Evolutionary conservation across 1,140 invertebrate species (phyloP).

Genomic region (Cheumatopsyche charites): DNA sequence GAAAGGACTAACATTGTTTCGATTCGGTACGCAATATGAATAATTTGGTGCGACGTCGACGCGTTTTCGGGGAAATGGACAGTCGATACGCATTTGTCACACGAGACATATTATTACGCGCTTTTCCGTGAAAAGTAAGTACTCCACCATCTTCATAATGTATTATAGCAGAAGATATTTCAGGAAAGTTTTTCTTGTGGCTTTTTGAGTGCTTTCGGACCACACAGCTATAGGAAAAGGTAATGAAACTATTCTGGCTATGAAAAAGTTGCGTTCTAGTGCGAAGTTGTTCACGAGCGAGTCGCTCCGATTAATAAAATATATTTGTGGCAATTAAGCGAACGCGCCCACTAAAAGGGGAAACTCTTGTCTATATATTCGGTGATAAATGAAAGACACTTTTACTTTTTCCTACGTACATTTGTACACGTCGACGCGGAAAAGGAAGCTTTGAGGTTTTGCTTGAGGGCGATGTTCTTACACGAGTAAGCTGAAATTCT

Average conservation of each 20-base stretch:
- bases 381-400: constrained; percentile 14
- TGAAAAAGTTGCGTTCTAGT: constrained; percentile 2
- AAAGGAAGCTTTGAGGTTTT: not conserved
- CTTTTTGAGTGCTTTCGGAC: constrained; percentile 15
- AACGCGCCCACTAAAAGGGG: not conserved
- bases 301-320: constrained; percentile 16
- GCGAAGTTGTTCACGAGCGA: not conserved
- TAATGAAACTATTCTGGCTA: constrained; percentile 15
- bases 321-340: constrained; percentile 19
- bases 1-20: not conserved
- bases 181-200: too few relatives aligned
- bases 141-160: too few relatives aligned
- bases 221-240: not conserved
- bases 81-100: constrained; percentile 16
- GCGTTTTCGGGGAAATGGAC: not conserved
- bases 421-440: not conserved
- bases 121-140: not conserved
- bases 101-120: not conserved
- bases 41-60: not conserved
- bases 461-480: not conserved
- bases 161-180: too few relatives aligned
- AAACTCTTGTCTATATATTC: not conserved
- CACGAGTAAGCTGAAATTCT: too few relatives aligned
- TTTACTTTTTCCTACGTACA: not conserved
- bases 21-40: not conserved